Conservation (phyloP, 1,140 invertebrate species). For the Drosophila tani region DNA sequence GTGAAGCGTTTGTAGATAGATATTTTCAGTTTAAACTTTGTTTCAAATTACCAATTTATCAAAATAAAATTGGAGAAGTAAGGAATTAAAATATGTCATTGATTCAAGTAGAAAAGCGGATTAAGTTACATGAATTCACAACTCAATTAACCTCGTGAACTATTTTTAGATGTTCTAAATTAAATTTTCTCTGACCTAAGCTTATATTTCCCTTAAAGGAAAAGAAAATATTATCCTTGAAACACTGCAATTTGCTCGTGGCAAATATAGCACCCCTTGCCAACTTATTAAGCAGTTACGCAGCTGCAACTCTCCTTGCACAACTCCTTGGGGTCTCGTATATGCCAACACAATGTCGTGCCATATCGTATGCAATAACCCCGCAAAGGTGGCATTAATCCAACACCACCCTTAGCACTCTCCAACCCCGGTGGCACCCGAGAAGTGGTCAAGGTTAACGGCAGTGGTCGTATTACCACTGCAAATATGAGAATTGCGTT, state of each 20-base stretch:
- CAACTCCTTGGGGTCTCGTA: constrained; percentile 26
- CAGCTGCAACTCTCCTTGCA: constrained; percentile 36
- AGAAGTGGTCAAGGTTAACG: constrained; percentile 68
- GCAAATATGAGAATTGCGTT: constrained; percentile 63
- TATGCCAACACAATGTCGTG: constrained; percentile 22
- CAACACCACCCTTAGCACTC: neutral
- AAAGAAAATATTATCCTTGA: neutral
- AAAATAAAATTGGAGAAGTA: too few species aligned
- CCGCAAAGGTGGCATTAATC: constrained; percentile 37
- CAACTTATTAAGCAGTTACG: constrained; percentile 12
- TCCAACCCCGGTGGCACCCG: neutral
- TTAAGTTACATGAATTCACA: neutral
- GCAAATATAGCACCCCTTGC: constrained; percentile 7
- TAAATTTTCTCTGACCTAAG: neutral
- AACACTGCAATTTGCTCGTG: constrained; percentile 5
- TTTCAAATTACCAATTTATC: neutral
- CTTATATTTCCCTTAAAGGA: neutral
- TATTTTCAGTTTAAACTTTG: neutral
- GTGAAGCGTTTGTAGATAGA: neutral
- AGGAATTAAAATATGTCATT: too few species aligned
- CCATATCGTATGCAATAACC: constrained; percentile 63
- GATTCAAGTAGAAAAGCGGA: neutral
- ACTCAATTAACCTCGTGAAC: neutral
- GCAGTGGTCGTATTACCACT: constrained; percentile 48
- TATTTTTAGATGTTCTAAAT: too few species aligned